A percentile compares a stretch with the other conserved stretches of the same genome.
Conservation (phyloP, 2,888 invertebrate species). For the Dinocampus coccinellae region DNA sequence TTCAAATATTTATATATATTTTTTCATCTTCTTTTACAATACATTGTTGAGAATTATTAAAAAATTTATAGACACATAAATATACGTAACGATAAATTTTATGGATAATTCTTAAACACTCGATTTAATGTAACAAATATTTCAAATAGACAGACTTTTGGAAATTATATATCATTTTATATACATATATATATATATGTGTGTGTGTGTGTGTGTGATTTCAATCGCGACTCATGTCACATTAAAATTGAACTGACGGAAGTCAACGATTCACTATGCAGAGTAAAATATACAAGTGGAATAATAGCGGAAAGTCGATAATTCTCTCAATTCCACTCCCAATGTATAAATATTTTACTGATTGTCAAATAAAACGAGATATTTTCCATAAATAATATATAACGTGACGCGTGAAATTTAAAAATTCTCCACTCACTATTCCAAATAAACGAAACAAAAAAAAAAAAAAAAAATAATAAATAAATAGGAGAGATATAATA, state of each 20-base stretch:
- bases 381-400: too few relatives aligned
- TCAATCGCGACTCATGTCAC: not conserved
- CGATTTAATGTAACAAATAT: not conserved
- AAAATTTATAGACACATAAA: not conserved
- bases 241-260: constrained; percentile 26
- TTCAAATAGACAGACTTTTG: not conserved
- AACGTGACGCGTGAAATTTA: too few relatives aligned
- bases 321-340: constrained; percentile 3
- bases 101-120: not conserved
- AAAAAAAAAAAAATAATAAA: not conserved
- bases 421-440: too few relatives aligned
- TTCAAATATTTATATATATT: constrained; percentile 21
- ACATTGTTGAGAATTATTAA: not conserved
- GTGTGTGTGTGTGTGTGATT: not conserved
- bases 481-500: not conserved
- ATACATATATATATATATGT: too few relatives aligned
- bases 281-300: not conserved
- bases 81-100: not conserved
- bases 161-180: too few relatives aligned
- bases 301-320: constrained; percentile 12
- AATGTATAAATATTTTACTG: not conserved
- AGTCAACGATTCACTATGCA: constrained; percentile 4
- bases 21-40: not conserved
- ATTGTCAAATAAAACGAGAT: not conserved
- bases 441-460: too few relatives aligned